Conservation (phyloP, 2,888 invertebrate genomes). For the Mechanitis messenoides region DNA sequence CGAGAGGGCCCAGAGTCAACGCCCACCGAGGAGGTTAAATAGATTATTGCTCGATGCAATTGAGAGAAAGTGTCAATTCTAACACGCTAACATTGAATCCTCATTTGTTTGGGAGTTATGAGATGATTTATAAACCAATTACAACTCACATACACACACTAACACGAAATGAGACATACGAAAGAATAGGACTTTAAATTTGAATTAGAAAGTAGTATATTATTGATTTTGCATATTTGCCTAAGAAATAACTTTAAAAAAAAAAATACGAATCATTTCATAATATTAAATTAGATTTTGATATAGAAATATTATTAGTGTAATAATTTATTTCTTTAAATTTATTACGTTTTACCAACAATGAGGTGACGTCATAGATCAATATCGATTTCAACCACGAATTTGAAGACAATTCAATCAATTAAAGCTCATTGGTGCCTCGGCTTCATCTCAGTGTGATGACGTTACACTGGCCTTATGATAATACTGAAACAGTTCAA, state of each 20-base stretch:
- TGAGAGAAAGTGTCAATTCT: slow-evolving; percentile 26
- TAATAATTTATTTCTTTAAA: neutral
- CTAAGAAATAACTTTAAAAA: no score
- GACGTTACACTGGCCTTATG: neutral
- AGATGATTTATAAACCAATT: no score
- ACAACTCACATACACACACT: no score
- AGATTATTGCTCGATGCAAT: slow-evolving; percentile 26
- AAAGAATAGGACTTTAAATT: no score
- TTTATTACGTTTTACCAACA: neutral
- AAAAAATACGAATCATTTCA: no score
- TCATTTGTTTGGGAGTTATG: neutral
- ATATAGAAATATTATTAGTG: no score
- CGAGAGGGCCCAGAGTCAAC: slow-evolving; percentile 15
- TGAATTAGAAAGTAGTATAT: no score
- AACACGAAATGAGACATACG: no score
- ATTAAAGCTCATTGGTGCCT: slow-evolving; percentile 20
- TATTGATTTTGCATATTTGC: no score
- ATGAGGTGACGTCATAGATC: slow-evolving; percentile 4
- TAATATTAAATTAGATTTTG: no score
- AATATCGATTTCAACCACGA: slow-evolving; percentile 10
- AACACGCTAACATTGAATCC: neutral
- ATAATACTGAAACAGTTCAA: no score
- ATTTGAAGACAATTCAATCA: slow-evolving; percentile 21
- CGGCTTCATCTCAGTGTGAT: slow-evolving; percentile 12
- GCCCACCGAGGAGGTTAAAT: slow-evolving; percentile 22